Conservation (phyloP, 1,140 invertebrate genomes). For the Macrobrachium rosenbergii region DNA sequence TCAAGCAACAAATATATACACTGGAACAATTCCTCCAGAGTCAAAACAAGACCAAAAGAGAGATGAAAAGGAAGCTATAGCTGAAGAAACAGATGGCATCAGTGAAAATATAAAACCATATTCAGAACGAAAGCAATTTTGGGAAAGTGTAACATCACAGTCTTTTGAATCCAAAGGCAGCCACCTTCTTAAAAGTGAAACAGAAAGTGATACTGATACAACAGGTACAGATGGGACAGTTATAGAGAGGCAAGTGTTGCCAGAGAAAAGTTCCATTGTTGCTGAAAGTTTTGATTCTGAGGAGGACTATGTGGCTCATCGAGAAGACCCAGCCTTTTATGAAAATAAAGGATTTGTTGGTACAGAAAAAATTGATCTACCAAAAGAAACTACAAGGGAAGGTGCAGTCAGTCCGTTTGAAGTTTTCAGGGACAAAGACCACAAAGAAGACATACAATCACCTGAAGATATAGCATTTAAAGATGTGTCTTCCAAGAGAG, state of each 20-base stretch:
- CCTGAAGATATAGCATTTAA: slow-evolving; percentile 65
- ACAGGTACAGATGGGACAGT: slow-evolving; percentile 60
- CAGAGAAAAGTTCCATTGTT: slow-evolving; percentile 24
- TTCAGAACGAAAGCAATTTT: slow-evolving; percentile 65
- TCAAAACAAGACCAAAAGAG: slow-evolving; percentile 32
- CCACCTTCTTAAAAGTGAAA: slow-evolving; percentile 56
- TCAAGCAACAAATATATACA: slow-evolving; percentile 64
- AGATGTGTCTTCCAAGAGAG: slow-evolving; percentile 64
- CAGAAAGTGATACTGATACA: slow-evolving; percentile 66
- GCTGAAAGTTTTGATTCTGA: slow-evolving; percentile 69
- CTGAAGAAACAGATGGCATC: slow-evolving; percentile 44
- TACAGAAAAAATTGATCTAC: slow-evolving; percentile 70
- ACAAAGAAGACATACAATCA: slow-evolving; percentile 49
- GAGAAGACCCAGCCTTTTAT: slow-evolving; percentile 69
- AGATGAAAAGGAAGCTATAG: slow-evolving; percentile 30
- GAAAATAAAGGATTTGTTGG: slow-evolving; percentile 73
- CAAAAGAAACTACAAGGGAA: slow-evolving; percentile 53
- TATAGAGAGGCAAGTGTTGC: slow-evolving; percentile 19
- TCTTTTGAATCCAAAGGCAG: slow-evolving; percentile 62
- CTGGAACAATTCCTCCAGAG: slow-evolving; percentile 51
- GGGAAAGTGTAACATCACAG: slow-evolving; percentile 64
- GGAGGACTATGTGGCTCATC: slow-evolving; percentile 67
- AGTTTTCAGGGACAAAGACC: slow-evolving; percentile 61
- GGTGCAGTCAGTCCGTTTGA: slow-evolving; percentile 67
- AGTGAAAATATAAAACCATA: slow-evolving; percentile 65